Evolutionary conservation across 2,113 vertebrate genomes (phyloP).

Genomic region (Tamias sibiricus): DNA sequence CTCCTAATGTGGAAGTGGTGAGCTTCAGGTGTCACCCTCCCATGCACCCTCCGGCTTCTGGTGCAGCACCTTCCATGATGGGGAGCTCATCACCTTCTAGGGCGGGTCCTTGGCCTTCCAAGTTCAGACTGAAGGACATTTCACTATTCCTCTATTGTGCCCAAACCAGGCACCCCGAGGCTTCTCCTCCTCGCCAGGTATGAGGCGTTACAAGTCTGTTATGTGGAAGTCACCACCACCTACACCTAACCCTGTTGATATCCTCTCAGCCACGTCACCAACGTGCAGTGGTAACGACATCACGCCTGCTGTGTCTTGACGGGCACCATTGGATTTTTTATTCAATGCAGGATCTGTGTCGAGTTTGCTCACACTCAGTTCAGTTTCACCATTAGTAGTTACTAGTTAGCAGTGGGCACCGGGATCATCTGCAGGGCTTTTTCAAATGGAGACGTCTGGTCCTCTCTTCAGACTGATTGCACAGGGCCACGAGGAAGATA

Average conservation of each 20-base stretch:
- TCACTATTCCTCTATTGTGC: neutral
- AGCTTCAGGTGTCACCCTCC: neutral
- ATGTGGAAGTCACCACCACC: accelerated
- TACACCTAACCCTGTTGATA: accelerated
- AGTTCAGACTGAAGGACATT: neutral
- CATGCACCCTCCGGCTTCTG: accelerated
- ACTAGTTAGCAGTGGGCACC: neutral
- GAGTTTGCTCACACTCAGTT: neutral
- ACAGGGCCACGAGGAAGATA: accelerated
- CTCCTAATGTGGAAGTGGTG: neutral
- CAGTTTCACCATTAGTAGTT: neutral
- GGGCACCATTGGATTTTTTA: neutral
- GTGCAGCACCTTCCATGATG: accelerated
- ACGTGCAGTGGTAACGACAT: accelerated
- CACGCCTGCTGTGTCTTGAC: accelerated
- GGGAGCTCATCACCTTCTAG: neutral
- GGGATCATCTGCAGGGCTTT: neutral
- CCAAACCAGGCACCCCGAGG: accelerated
- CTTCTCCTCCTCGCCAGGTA: neutral
- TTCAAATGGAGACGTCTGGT: neutral
- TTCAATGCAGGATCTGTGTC: accelerated
- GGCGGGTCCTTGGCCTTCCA: neutral
- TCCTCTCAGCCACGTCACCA: accelerated
- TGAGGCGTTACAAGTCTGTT: neutral
- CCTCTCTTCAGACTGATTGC: neutral